Evolutionary conservation across 2,797 vertebrate species (phyloP).

Genomic region (Limnodromus scolopaceus): DNA sequence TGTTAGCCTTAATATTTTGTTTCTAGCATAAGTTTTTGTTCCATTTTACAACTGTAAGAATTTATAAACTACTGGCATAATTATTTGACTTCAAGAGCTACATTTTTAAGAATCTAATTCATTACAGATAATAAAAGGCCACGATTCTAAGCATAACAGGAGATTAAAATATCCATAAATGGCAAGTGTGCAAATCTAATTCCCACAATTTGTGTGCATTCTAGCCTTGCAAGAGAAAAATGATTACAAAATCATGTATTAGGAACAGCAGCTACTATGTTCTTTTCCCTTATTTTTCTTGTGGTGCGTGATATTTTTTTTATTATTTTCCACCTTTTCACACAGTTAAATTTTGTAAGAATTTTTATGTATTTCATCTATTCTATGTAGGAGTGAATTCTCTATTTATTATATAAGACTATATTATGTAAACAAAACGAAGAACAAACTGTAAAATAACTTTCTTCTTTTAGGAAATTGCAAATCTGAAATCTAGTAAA

Average conservation of each 20-base stretch:
- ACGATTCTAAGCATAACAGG: neutral
- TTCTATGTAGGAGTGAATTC: neutral
- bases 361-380: neutral
- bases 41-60: neutral
- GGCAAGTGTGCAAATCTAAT: neutral
- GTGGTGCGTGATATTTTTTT: neutral
- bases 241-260: neutral
- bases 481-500: neutral
- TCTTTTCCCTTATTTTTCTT: neutral
- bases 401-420: neutral
- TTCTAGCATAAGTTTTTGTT: neutral
- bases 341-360: neutral
- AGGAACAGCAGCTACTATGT: neutral
- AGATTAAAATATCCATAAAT: neutral
- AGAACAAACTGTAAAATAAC: neutral
- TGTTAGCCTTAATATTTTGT: neutral
- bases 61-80: neutral
- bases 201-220: neutral
- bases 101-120: neutral
- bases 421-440: neutral
- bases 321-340: neutral
- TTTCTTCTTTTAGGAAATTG: neutral
- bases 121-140: neutral
- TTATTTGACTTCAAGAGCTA: neutral
- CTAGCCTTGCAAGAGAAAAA: neutral